phyloP scores from a whole-genome alignment of 1,140 invertebrate genomes.

The Diabrotica undecimpunctata region DNA sequence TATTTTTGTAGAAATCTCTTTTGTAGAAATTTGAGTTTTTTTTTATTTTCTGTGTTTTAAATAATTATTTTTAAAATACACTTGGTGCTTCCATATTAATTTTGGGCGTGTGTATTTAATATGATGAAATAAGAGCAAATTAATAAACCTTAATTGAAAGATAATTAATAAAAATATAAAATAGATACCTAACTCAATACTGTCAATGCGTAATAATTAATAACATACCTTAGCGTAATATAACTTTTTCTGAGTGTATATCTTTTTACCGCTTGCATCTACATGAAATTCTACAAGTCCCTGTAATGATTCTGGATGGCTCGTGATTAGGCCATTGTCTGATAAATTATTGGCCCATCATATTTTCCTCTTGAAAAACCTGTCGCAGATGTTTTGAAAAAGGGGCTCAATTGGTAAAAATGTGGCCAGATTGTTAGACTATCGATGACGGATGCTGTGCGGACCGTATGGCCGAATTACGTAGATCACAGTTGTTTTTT shows the following conservation, averaged over 20 bases:
- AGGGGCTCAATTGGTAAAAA: constrained; percentile 34
- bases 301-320: constrained; percentile 29
- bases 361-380: constrained; percentile 32
- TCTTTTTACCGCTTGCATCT: neutral
- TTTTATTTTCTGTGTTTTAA: no score
- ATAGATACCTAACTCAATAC: no score
- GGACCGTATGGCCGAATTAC: constrained; percentile 16
- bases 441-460: constrained; percentile 6
- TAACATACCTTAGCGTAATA: no score
- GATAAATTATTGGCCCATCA: constrained; percentile 38
- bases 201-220: no score
- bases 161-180: no score
- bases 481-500: constrained; percentile 12
- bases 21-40: no score
- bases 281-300: constrained; percentile 11
- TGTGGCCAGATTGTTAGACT: constrained; percentile 29
- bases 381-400: constrained; percentile 41
- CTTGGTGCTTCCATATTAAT: no score
- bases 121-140: no score
- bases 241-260: neutral
- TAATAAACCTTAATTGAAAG: no score
- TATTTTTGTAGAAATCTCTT: no score
- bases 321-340: constrained; percentile 41
- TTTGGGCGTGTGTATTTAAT: no score
- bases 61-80: no score